Evolutionary conservation across 2,113 vertebrate species (phyloP).

Genomic region (Quiscalus mexicanus): DNA sequence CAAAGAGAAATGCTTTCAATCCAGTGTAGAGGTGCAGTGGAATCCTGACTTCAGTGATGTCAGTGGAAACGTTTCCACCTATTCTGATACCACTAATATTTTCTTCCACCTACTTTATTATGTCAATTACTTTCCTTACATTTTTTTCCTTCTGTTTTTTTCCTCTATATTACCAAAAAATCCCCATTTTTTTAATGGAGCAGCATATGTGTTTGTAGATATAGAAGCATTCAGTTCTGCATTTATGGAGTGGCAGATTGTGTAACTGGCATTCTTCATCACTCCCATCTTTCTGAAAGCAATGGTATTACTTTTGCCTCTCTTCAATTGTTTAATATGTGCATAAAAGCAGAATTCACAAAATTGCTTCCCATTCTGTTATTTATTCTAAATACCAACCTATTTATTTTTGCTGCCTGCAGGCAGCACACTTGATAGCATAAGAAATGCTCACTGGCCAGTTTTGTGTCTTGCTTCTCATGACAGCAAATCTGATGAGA

Average conservation of each 20-base stretch:
- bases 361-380: not conserved
- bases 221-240: not conserved
- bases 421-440: not conserved
- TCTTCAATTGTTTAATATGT: not conserved
- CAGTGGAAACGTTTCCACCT: not conserved
- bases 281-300: not conserved
- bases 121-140: not conserved
- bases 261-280: not conserved
- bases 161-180: not conserved
- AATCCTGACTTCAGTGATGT: not conserved
- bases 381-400: not conserved
- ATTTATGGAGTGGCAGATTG: not conserved
- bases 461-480: not conserved
- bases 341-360: not conserved
- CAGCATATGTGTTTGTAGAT: not conserved
- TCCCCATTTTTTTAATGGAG: rapidly evolving
- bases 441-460: not conserved
- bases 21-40: not conserved
- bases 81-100: not conserved
- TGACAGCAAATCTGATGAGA: not conserved
- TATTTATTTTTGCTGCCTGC: not conserved
- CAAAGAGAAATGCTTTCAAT: not conserved
- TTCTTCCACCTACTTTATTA: not conserved
- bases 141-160: not conserved
- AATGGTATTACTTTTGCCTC: not conserved